Evolutionary conservation across 2,113 vertebrate species (phyloP).

Genomic region (Phyllostomus hastatus): DNA sequence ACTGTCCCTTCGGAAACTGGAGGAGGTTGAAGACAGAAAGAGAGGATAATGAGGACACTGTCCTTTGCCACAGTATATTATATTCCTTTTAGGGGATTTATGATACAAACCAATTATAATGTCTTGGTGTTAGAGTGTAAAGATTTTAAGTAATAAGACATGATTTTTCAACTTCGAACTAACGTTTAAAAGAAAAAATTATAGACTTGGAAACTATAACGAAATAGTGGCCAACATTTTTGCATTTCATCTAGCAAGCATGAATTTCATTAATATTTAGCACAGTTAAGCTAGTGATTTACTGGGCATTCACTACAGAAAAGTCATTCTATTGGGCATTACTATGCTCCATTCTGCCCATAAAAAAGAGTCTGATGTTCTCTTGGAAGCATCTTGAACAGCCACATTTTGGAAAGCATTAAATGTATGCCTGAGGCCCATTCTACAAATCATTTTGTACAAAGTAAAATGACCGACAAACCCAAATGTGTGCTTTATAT

Average conservation of each 20-base stretch:
- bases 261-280: conserved; percentile 28
- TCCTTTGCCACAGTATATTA: conserved; percentile 10
- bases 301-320: not conserved
- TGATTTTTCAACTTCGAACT: conserved; percentile 12
- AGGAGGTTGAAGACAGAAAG: conserved; percentile 61
- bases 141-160: conserved; percentile 34
- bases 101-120: not conserved
- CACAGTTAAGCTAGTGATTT: conserved; percentile 4
- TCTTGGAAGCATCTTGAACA: not conserved
- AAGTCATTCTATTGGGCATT: not conserved
- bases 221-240: not conserved
- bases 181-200: conserved; percentile 21
- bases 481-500: conserved; percentile 11
- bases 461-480: conserved; percentile 20
- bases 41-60: conserved; percentile 4
- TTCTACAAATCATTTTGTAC: not conserved
- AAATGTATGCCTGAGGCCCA: not conserved
- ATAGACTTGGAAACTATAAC: not conserved
- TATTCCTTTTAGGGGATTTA: not conserved
- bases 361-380: not conserved
- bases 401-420: not conserved
- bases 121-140: conserved; percentile 15
- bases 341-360: not conserved
- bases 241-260: conserved; percentile 30
- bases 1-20: conserved; percentile 91